Base-by-base conservation (phyloP, 2,113 vertebrate genomes). In the Phaetusa simplex region DNA sequence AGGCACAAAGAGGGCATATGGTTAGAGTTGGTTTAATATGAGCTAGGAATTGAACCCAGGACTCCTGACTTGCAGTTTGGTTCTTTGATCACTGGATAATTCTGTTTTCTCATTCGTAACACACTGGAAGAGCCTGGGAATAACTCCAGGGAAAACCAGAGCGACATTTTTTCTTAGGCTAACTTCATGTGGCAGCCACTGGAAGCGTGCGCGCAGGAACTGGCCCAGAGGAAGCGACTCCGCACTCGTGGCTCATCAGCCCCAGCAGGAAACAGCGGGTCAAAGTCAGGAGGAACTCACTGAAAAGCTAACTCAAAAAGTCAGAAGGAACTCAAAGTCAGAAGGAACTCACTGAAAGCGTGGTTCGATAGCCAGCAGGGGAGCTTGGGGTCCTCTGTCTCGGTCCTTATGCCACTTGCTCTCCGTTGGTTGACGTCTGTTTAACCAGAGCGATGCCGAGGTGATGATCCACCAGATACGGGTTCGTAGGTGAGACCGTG, bases 81-180 rank as follows among this genome's bases (percentile, higher is more conserved):
- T 70, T 79, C 93, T 96, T 90, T 67, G 90, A 66, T 69, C 58
- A 38, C 22, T 10, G 71, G 22, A 12, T 70, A 66, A 71, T 72
- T 94, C 45, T 42, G 49, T 82, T 77, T n/a, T 16, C 65, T 65
- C 3, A 40, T 69, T 61, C 49, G 12, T 43, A 80, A 88, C 36
- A n/a, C 66, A 11, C 64, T 62, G 66, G 47, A 88, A 59, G 21
- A 55, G 23, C 70, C 88, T 38, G 81, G 82, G 88, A 94, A 49
- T 88, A 92, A 88, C 58, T 82, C 93, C 76, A 92, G 88, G 47
- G 86, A 88, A 93, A 96, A 85, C 74, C 90, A 77, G 30, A 86
- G 86, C 36, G 66, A 22, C 24, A 0, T 47, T 90, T 93, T 42
- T 66, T 32, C 19, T 21, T 40, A n/a, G 30, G 58, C 38, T 85